Conservation (phyloP, 2,888 invertebrate genomes). For the Oscheius sp. region DNA sequence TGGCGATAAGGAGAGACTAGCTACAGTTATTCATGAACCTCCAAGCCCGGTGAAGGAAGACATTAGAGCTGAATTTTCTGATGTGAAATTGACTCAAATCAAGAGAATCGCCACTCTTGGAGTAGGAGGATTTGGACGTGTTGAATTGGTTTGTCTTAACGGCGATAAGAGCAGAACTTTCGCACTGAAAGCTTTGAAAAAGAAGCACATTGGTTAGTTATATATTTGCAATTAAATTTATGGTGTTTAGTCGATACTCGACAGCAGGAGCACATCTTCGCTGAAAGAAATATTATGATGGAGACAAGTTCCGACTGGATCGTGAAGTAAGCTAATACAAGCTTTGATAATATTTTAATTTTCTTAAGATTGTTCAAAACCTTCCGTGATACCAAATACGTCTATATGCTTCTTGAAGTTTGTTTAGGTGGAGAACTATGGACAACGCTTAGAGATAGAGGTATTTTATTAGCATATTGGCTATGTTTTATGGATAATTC, state of each 20-base stretch:
- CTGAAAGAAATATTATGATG: conserved; percentile 84
- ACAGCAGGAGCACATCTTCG: conserved; percentile 87
- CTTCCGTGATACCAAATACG: conserved; percentile 87
- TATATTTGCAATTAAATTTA: neutral
- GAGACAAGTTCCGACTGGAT: conserved; percentile 82
- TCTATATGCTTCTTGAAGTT: conserved; percentile 93
- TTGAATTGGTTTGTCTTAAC: conserved; percentile 74
- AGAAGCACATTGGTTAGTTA: conserved; percentile 81
- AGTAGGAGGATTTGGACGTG: conserved; percentile 90
- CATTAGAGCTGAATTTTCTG: conserved; percentile 74
- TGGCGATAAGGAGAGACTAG: conserved; percentile 75
- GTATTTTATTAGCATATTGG: neutral
- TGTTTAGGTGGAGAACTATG: conserved; percentile 94
- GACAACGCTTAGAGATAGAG: conserved; percentile 86
- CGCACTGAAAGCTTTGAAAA: conserved; percentile 88
- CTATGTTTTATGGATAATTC: too few species aligned
- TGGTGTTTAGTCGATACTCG: conserved; percentile 79
- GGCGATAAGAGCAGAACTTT: conserved; percentile 76
- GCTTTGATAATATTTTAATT: neutral
- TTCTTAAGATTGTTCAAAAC: conserved; percentile 84
- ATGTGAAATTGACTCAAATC: conserved; percentile 81
- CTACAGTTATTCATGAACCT: conserved; percentile 54
- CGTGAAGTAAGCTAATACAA: conserved; percentile 76
- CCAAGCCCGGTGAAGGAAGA: conserved; percentile 51
- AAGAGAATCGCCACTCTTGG: conserved; percentile 86